Conservation (phyloP, 2,113 vertebrate species). For the Carettochelys insculpta region DNA sequence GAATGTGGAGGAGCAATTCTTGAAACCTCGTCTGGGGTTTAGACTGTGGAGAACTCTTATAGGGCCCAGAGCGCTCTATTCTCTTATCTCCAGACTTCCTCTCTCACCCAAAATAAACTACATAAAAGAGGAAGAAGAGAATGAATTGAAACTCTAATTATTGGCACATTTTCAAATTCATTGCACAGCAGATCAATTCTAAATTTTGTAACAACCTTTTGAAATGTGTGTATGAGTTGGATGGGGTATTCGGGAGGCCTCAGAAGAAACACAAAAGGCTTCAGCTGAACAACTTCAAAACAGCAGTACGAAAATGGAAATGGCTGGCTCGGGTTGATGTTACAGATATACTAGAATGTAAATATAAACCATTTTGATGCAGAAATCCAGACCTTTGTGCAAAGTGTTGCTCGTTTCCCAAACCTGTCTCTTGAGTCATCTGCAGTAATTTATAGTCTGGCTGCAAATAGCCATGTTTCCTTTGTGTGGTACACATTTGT, state of each 20-base stretch:
- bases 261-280: slow-evolving; percentile 22
- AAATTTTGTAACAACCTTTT: neutral
- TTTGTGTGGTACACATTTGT: slow-evolving; percentile 36
- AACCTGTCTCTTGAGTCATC: slow-evolving; percentile 20
- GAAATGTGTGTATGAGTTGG: neutral
- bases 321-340: slow-evolving; percentile 11
- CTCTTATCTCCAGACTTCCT: neutral
- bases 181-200: neutral
- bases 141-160: neutral
- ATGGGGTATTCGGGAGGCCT: neutral
- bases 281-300: slow-evolving; percentile 11
- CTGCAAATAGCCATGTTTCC: slow-evolving; percentile 44
- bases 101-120: neutral
- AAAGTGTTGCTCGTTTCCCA: slow-evolving; percentile 25
- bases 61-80: neutral
- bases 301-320: slow-evolving; percentile 24
- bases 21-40: neutral
- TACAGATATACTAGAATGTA: slow-evolving; percentile 58
- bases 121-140: neutral
- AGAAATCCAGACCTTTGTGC: neutral
- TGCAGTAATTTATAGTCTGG: slow-evolving; percentile 25
- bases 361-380: slow-evolving; percentile 51
- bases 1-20: slow-evolving; percentile 4
- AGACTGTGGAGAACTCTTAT: neutral
- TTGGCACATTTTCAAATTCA: neutral